Base-by-base conservation (phyloP, 2,888 invertebrate species). In the Leptinotarsa rubiginosa region DNA sequence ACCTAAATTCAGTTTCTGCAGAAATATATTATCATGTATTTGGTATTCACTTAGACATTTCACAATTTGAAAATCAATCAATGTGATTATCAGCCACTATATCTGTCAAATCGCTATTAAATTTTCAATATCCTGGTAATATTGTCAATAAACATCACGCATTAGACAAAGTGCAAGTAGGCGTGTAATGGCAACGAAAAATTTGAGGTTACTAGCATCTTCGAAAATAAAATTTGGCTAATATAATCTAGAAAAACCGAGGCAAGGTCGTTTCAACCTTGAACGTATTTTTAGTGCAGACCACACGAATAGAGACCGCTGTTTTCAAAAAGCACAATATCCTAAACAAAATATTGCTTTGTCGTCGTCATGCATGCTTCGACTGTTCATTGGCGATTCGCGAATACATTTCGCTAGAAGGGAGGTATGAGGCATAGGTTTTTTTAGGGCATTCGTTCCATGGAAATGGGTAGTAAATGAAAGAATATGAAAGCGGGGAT, bases 171-270 rank as follows among this genome's bases (percentile, higher is more conserved):
- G 56, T 56, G 56, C 56, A 56, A 56, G 56, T 56, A 20, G 56
- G 56, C 20, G 56, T 56, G 18, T 56, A 20, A 56, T 56, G 56
- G 56, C 56, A 56, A 56, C 56, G 22, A 56, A 56, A 56, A 22
- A 56, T 56, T 56, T 56, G 56, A 56, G 56, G 56, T 56, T 56
- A 56, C 56, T 56, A 56, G 56, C 56, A 56, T 56, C 56, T 56
- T 56, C 56, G 56, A 56, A 56, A 56, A 56, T 56, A 56, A 56
- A 56, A 56, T 56, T 56, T 56, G 56, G 56, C 56, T 56, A 56
- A 56, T 20, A 56, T 56, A 56, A 56, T 56, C 22, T 56, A 56
- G 56, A 56, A 56, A 56, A 56, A 56, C 56, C 56, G 56, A 56
- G 3, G 56, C 56, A 56, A 56, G 56, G 56, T 56, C 56, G 20